A percentile compares a stretch with the other conserved stretches of the same genome.
phyloP scores from a whole-genome alignment of 2,113 vertebrate genomes.

The Oxyura jamaicensis region DNA sequence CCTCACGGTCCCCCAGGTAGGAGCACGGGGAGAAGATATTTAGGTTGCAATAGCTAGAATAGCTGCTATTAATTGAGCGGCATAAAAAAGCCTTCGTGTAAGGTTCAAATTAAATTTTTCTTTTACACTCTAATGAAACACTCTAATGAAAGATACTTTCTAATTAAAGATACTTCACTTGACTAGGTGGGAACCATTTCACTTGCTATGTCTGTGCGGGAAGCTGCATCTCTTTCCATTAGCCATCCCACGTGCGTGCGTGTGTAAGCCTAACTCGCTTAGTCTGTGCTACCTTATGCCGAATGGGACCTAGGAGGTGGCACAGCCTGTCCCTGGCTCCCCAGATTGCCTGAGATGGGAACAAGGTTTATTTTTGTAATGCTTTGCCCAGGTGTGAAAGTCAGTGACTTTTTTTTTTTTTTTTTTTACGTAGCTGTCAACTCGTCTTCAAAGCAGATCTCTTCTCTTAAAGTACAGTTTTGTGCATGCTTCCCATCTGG shows the following conservation, averaged over 20 bases:
- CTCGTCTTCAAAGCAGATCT: neutral
- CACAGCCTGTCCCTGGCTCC: neutral
- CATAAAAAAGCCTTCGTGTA: constrained; percentile 9
- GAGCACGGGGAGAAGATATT: neutral
- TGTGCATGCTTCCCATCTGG: neutral
- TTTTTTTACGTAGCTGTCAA: neutral
- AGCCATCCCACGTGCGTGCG: neutral
- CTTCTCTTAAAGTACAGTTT: neutral
- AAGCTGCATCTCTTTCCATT: neutral
- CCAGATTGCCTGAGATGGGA: neutral
- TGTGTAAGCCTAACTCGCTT: neutral
- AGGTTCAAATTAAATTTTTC: constrained; percentile 4
- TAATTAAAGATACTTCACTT: neutral
- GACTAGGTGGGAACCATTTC: neutral
- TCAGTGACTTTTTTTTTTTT: neutral
- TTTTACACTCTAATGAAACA: neutral
- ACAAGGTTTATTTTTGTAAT: neutral
- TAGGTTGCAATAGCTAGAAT: constrained; percentile 1
- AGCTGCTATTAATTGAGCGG: constrained; percentile 33
- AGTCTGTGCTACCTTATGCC: rapidly evolving
- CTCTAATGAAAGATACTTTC: neutral
- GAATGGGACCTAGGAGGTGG: neutral
- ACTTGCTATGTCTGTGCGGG: neutral
- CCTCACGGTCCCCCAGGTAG: neutral
- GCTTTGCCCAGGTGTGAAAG: neutral